Base-by-base conservation (phyloP, 2,888 invertebrate genomes). In the Lasioglossum pauxillum region DNA sequence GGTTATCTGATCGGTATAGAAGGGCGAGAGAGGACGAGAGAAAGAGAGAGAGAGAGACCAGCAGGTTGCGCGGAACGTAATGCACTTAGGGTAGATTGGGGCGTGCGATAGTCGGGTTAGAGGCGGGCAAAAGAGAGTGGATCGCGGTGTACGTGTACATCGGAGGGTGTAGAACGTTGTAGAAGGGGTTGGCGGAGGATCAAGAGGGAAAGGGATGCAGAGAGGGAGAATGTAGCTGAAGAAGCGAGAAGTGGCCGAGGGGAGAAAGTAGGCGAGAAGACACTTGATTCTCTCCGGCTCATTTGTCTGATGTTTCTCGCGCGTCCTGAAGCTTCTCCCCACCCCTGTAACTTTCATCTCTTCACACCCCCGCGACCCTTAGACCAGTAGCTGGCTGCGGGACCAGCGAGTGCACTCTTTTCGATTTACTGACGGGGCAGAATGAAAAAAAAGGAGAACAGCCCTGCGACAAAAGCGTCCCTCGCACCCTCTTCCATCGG, bases 11-110 rank as follows among this genome's bases (percentile, higher is more conserved):
- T 75, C 67, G 57, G 31, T 19, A 8, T 60, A 27, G 44, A 19
- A 31, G 16, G 31, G 67, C 12, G 60, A 60, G 60, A 7, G n/a
- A 0, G n/a, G 31, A n/a, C n/a, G n/a, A n/a, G n/a, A 10, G n/a
- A 12, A 19, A 14, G 46, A 46, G 46, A 4, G 46, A 16, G 19
- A 19, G 19, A 49, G 49, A 19, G 19, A 53, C 7, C 49, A 57
- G 80, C 19, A 71, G 46, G 84, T 79, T 64, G 86, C 80, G 35
- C 67, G 7, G 31, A 78, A 82, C 72, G 89, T 80, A 82, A 89
- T 82, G 87, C 84, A 86, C 83, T 88, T 86, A 87, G 83, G 73
- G 79, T 85, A 89, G 88, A 90, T 90, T 82, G 88, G 79, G 84
- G 75, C 71, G 82, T 60, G 78, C 83, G 87, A 83, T 89, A 78